A percentile compares a stretch with the other conserved stretches of the same genome.
Evolutionary conservation across 2,113 vertebrate species (phyloP).

Genomic region (Alouatta palliata): DNA sequence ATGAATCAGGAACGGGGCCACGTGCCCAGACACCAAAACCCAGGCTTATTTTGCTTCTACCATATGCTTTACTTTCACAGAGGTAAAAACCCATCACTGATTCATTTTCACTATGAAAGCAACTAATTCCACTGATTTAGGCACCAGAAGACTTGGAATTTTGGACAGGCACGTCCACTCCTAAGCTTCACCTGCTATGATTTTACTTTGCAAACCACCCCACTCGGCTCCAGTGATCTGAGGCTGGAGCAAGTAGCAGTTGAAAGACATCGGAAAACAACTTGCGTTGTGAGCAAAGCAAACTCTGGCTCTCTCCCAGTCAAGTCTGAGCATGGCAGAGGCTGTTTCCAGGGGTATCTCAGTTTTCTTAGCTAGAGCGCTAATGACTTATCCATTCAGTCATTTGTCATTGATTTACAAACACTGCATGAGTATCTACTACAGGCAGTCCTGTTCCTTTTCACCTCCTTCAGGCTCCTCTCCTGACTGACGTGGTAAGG

Average conservation of each 20-base stretch:
- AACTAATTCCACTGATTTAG: not conserved
- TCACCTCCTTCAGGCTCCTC: not conserved
- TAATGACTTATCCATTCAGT: not conserved
- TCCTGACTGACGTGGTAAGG: not conserved
- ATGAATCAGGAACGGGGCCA: not conserved
- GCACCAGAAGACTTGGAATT: not conserved
- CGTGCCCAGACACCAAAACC: not conserved
- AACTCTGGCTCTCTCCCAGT: not conserved
- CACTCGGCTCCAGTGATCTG: not conserved
- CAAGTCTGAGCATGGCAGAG: not conserved
- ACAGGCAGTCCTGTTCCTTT: not conserved
- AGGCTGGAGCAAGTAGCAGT: not conserved
- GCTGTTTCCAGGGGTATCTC: not conserved
- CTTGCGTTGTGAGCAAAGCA: not conserved
- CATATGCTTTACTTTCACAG: not conserved
- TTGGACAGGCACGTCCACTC: not conserved
- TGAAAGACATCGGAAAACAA: not conserved
- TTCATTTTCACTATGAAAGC: not conserved
- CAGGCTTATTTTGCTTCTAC: not conserved
- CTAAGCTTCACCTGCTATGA: not conserved
- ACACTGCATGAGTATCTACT: not conserved
- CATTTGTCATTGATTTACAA: not conserved
- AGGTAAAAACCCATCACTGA: not conserved
- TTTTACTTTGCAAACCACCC: not conserved
- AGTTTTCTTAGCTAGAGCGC: not conserved